Conservation (phyloP, 2,797 vertebrate genomes). For the Leptatherina wallacei region DNA sequence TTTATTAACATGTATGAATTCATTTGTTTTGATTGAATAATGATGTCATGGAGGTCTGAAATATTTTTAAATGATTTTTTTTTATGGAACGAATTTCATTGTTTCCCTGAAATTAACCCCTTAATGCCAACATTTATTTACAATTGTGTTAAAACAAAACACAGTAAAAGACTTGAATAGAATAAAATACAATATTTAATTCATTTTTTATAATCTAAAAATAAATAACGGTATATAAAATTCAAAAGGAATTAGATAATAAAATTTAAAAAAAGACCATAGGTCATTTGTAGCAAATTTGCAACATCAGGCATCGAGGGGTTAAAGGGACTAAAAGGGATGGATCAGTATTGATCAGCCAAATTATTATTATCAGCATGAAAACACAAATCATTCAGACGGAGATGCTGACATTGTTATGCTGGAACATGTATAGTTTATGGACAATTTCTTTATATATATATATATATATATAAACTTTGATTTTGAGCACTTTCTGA, state of each 20-base stretch:
- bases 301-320: not conserved
- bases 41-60: not conserved
- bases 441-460: not conserved
- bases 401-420: not conserved
- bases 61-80: not conserved
- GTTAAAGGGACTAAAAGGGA: not conserved
- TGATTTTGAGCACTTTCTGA: conserved; percentile 36
- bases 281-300: no score
- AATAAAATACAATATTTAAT: not conserved
- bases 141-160: not conserved
- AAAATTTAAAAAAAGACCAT: no score
- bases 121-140: not conserved
- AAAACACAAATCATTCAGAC: not conserved
- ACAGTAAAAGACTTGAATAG: not conserved
- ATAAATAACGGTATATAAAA: no score
- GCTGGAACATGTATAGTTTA: not conserved
- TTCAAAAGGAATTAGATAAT: no score
- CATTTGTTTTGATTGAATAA: not conserved
- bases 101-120: not conserved
- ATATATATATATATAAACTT: not conserved
- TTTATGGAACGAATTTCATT: no score
- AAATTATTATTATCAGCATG: not conserved
- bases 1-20: not conserved
- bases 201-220: no score
- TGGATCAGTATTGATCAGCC: not conserved